Base-by-base conservation (phyloP, 2,113 vertebrate genomes). In the Grammomys dolichurus region DNA sequence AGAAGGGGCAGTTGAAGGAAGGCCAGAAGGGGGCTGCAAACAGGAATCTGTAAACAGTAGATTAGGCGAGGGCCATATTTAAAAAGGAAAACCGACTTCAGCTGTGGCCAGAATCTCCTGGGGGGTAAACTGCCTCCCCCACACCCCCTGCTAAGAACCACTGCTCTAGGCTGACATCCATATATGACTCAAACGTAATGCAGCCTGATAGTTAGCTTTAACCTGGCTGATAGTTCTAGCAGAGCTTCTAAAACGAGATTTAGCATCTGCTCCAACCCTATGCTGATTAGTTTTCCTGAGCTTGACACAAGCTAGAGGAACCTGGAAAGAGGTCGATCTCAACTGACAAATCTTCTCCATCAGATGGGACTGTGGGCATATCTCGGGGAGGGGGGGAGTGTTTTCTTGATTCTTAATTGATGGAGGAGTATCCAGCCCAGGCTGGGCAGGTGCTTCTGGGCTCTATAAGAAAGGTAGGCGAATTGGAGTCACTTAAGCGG, bases 181-280 rank as follows among this genome's bases (percentile, higher is more conserved):
- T 43, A 46, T 31, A 31, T 31, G 58, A 26, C 11, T 46, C 40
- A 17, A 43, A 43, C 36, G n/a, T 13, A 85, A 63, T 17, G 43
- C 9, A 33, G 20, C 72, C 81, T 76, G 70, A 48, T 63, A 54
- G 43, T 87, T 91, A 63, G 56, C 78, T 96, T 91, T 86, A 86
- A 86, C 26, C 51, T 90, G 85, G 70, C 43, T 94, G 82, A 89
- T 80, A 65, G 77, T 70, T 95, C 63, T 26, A 51, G 75, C 43
- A 54, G 77, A 78, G 22, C 56, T 85, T 81, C 80, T 58, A 80
- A 86, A n/a, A 60, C 90, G 67, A 67, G 33, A 51, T 46, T 92
- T n/a, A 48, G 75, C 78, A 90, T 48, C 36, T 7, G 54, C 10
- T 56, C 65, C 65, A 36, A 69, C 33, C 12, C n/a, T 84, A 26